Evolutionary conservation across 2,113 vertebrate species (phyloP).

Genomic region (Strix aluco): DNA sequence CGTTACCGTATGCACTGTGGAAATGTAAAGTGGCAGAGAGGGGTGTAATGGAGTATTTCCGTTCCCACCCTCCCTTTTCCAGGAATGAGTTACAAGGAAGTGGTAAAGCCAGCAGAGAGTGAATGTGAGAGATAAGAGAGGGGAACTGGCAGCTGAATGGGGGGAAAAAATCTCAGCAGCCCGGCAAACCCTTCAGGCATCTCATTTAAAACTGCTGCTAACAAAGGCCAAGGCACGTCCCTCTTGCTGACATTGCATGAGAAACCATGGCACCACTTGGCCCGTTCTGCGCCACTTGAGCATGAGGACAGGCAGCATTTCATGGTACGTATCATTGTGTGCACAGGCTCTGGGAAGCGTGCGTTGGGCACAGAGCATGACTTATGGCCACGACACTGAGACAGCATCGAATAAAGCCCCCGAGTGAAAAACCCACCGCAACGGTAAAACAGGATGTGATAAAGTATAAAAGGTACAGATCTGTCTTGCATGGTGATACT

Average conservation of each 20-base stretch:
- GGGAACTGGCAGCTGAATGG: neutral
- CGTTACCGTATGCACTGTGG: fast-evolving
- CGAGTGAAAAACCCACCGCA: neutral
- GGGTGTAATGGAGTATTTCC: neutral
- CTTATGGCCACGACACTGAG: neutral
- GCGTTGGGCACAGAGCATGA: neutral
- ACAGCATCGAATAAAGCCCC: neutral
- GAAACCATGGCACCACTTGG: neutral
- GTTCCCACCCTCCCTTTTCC: neutral
- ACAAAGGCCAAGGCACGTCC: neutral
- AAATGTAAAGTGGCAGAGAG: neutral
- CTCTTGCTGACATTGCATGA: neutral
- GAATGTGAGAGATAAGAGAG: neutral
- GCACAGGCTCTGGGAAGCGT: fast-evolving
- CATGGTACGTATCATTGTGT: fast-evolving
- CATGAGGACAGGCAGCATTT: neutral
- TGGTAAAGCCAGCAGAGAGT: neutral
- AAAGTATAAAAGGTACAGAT: neutral
- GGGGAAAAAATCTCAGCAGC: neutral
- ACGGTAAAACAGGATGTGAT: neutral
- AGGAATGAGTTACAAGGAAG: neutral
- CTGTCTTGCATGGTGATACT: neutral
- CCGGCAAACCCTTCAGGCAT: no score
- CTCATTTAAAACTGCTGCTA: neutral
- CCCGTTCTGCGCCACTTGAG: neutral